Percentiles rank a stretch among this genome's conserved stretches.
These are phyloP conservation scores for Monopterus albus DNA, from an alignment of 2,113 vertebrate species.

Conservation along the genomic window DNA sequence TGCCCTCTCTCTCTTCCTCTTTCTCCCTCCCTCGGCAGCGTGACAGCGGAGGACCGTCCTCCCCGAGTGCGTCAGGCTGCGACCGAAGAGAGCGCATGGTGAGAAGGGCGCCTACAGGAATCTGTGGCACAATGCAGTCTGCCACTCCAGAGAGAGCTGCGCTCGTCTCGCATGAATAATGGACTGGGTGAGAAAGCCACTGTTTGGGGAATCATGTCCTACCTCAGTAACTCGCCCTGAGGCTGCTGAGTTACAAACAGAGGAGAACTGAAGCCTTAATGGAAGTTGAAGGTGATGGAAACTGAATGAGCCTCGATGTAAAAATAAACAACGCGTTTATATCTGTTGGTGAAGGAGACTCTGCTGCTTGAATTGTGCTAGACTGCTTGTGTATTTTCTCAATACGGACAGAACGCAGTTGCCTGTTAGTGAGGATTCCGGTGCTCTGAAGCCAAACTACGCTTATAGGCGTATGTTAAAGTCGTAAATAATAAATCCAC, in stretches of 20 bases:
- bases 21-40: constrained; percentile 32
- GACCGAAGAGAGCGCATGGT: constrained; percentile 65
- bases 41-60: constrained; percentile 68
- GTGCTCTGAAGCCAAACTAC: not conserved
- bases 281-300: constrained; percentile 53
- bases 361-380: not conserved
- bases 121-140: constrained; percentile 75
- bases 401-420: not conserved
- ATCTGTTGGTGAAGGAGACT: not conserved
- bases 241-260: constrained; percentile 48
- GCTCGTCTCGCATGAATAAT: constrained; percentile 60
- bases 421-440: not conserved
- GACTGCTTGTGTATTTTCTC: not conserved
- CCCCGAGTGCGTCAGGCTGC: constrained; percentile 71
- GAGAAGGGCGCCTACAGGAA: constrained; percentile 81
- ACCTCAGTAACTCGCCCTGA: constrained; percentile 34
- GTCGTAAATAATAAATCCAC: not conserved
- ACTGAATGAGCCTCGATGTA: constrained; percentile 38
- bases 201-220: constrained; percentile 34
- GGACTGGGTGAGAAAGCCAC: constrained; percentile 46
- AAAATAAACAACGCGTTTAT: constrained; percentile 19
- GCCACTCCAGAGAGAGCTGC: constrained; percentile 26
- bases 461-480: not conserved
- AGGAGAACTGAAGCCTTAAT: constrained; percentile 45
- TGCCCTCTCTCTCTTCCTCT: constrained; percentile 19